These are phyloP conservation scores for Penaeus vannamei DNA, from an alignment of 1,140 invertebrate genomes.

Conservation along the genomic window DNA sequence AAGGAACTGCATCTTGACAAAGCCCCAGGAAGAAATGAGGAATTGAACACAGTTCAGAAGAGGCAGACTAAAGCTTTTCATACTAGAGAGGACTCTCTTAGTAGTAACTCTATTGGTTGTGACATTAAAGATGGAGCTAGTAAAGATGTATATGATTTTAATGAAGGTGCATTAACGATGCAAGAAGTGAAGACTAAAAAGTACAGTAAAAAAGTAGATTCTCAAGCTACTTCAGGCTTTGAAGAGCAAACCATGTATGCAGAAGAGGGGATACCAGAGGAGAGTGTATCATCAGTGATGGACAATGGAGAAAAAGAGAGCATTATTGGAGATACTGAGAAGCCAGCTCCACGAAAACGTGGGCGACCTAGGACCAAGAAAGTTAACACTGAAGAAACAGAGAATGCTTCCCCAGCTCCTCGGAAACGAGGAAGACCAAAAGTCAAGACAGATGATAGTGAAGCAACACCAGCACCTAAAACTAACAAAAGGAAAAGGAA, in stretches of 20 bases:
- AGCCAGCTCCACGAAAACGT: not conserved
- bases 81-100: not conserved
- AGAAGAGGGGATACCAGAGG: not conserved
- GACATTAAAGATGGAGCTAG: not conserved
- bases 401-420: too few species aligned
- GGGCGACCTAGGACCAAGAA: not conserved
- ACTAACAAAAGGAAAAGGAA: slow-evolving; percentile 52
- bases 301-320: not conserved
- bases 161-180: not conserved
- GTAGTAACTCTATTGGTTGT: not conserved
- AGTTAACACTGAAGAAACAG: not conserved
- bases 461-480: not conserved
- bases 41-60: not conserved
- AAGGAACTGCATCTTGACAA: slow-evolving; percentile 15
- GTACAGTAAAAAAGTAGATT: too few species aligned
- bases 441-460: not conserved
- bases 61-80: not conserved
- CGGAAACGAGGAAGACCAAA: not conserved
- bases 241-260: not conserved
- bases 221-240: too few species aligned
- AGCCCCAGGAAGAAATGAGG: not conserved
- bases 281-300: not conserved
- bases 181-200: too few species aligned
- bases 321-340: not conserved
- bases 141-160: slow-evolving; percentile 38